These are phyloP conservation scores for Montipora capricornis DNA, from an alignment of 64 coral and sea anemone species.

Conservation along the genomic window DNA sequence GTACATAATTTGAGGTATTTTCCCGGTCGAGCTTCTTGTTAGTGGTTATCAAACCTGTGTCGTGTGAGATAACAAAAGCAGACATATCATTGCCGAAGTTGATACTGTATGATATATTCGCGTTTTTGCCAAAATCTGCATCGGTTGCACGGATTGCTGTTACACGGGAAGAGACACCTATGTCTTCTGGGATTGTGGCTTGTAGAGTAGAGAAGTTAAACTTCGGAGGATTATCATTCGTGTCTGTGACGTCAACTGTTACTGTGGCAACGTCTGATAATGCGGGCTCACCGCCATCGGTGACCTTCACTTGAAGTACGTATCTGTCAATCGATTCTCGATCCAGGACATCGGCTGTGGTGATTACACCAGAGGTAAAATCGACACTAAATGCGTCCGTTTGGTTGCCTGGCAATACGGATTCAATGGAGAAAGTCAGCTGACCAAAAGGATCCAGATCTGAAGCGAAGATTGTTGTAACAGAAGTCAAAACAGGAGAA, in stretches of 20 bases:
- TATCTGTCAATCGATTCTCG: constrained; percentile 72
- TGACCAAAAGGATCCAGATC: constrained; percentile 81
- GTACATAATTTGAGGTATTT: constrained; percentile 54
- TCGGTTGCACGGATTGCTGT: constrained; percentile 57
- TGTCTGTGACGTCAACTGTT: constrained; percentile 49
- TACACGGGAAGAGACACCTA: constrained; percentile 35
- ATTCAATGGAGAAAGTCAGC: constrained; percentile 63
- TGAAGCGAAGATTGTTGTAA: constrained; percentile 61
- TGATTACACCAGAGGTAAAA: constrained; percentile 63
- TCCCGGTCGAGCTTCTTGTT: constrained; percentile 73
- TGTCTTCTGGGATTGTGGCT: constrained; percentile 38
- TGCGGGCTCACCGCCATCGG: constrained; percentile 64
- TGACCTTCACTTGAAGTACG: constrained; percentile 59
- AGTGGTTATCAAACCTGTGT: constrained; percentile 74
- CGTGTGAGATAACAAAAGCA: constrained; percentile 62
- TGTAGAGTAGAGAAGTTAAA: constrained; percentile 10
- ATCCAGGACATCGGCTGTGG: constrained; percentile 74
- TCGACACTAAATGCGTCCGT: constrained; percentile 79
- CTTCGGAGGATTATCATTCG: constrained; percentile 75
- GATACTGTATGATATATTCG: constrained; percentile 47
- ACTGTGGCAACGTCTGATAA: constrained; percentile 21
- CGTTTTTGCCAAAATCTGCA: constrained; percentile 64
- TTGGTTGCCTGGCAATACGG: background rate
- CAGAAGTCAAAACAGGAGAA: constrained; percentile 56
- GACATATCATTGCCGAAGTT: constrained; percentile 28